Conservation (phyloP, 2,113 vertebrate genomes). For the Scomber colias region DNA sequence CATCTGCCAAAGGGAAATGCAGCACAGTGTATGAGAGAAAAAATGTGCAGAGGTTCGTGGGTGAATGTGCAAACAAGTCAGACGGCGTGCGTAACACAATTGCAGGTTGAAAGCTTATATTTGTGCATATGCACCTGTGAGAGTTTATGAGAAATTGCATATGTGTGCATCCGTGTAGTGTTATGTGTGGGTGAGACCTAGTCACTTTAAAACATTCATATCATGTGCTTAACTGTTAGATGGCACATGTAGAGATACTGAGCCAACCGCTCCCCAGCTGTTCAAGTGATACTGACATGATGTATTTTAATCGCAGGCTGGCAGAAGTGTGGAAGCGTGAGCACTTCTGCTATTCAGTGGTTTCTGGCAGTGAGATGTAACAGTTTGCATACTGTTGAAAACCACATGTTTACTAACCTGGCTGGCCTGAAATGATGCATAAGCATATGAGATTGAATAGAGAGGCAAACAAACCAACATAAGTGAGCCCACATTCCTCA, state of each 20-base stretch:
- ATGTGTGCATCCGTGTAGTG: background rate
- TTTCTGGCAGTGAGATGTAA: constrained; percentile 4
- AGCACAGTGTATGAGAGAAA: constrained; percentile 17
- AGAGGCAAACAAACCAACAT: constrained; percentile 12
- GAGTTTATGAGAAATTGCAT: background rate
- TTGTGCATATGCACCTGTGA: background rate
- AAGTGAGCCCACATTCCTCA: constrained; percentile 2
- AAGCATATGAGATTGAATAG: background rate
- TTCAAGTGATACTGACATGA: constrained; percentile 1
- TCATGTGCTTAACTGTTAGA: background rate
- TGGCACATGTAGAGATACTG: background rate
- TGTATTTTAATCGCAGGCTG: constrained; percentile 28
- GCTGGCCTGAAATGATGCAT: background rate
- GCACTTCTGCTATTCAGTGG: background rate
- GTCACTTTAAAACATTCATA: constrained; percentile 11
- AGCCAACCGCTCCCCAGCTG: constrained; percentile 35
- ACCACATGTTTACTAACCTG: constrained; percentile 11
- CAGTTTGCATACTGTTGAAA: constrained; percentile 23
- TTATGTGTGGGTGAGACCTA: background rate
- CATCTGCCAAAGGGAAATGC: constrained; percentile 48
- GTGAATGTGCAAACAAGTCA: constrained; percentile 2
- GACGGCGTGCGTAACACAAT: background rate
- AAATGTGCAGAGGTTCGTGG: constrained; percentile 4
- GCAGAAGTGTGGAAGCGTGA: background rate
- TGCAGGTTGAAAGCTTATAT: constrained; percentile 14